Base-by-base conservation (phyloP, 2,888 invertebrate species). In the Sinhomidia bicolor region DNA sequence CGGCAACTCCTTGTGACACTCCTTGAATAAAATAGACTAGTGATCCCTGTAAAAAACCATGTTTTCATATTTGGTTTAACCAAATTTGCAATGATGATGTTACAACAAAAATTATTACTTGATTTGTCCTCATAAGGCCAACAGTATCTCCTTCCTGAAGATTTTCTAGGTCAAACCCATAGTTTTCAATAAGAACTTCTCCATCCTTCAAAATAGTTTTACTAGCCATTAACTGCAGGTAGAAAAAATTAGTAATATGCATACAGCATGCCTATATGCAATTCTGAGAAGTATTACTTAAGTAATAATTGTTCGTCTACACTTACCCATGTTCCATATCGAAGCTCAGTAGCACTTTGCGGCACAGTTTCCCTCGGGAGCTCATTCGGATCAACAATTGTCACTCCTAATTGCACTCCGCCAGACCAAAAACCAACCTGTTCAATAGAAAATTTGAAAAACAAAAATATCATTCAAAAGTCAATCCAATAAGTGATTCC, bases 21-120 rank as follows among this genome's bases (percentile, higher is more conserved):
- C 97, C 98, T 93, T 98, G 98, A 20, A 98, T 95, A 93, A 96
- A 98, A 94, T 98, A 98, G 93, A 97, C 95, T 88, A 99, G 94
- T 92, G 97, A 97, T 9, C 96, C 96, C 95, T 97, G 93, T 32
- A n/a, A n/a, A n/a, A n/a, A n/a, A n/a, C n/a, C n/a, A n/a, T n/a
- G n/a, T n/a, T n/a, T n/a, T n/a, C n/a, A n/a, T n/a, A n/a, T n/a
- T n/a, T n/a, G n/a, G n/a, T n/a, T n/a, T n/a, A n/a, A n/a, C n/a
- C n/a, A n/a, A n/a, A n/a, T n/a, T n/a, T n/a, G n/a, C n/a, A n/a
- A n/a, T n/a, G n/a, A n/a, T n/a, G n/a, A n/a, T n/a, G n/a, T n/a
- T n/a, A n/a, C n/a, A n/a, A n/a, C n/a, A n/a, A n/a, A n/a, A n/a
- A 44, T 6, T 23, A 7, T 60, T 94, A 96, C 96, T 94, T 96